Evolutionary conservation across 2,797 vertebrate genomes (phyloP).

Genomic region (Knipowitschia caucasica): DNA sequence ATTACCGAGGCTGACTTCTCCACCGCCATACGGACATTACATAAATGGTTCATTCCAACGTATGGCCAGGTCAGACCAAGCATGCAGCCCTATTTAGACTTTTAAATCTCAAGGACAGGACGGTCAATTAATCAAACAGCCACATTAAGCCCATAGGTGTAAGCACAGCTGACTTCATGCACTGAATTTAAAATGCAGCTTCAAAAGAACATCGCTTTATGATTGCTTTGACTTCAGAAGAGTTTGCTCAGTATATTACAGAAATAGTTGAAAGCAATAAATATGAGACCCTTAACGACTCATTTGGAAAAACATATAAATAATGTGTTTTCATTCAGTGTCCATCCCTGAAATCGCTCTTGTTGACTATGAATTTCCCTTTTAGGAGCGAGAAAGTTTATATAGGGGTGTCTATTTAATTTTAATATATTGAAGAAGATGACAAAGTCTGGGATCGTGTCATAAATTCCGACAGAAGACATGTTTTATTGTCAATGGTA

Average conservation of each 20-base stretch:
- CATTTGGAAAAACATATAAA: no score
- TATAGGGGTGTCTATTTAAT: no score
- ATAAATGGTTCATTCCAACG: not conserved
- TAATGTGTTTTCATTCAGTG: no score
- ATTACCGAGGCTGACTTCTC: not conserved
- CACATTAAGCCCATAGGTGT: not conserved
- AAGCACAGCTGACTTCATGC: no score
- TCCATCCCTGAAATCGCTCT: no score
- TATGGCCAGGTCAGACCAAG: not conserved
- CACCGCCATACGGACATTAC: not conserved
- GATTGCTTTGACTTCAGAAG: not conserved
- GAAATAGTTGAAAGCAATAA: not conserved
- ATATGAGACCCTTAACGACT: not conserved
- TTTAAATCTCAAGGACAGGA: constrained; percentile 6
- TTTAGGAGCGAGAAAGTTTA: no score
- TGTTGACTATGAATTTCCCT: no score
- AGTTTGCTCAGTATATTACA: not conserved
- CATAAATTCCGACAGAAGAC: no score
- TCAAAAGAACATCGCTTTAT: not conserved
- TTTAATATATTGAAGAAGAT: no score
- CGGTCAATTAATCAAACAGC: constrained; percentile 8
- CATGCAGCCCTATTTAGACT: constrained; percentile 1
- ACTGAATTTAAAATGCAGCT: not conserved
- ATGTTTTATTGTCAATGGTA: no score
- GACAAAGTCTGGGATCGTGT: no score